Percentiles rank a stretch among this genome's conserved stretches.
These are phyloP conservation scores for Exocentrus adspersus DNA, from an alignment of 2,888 invertebrate genomes.

Conservation along the genomic window DNA sequence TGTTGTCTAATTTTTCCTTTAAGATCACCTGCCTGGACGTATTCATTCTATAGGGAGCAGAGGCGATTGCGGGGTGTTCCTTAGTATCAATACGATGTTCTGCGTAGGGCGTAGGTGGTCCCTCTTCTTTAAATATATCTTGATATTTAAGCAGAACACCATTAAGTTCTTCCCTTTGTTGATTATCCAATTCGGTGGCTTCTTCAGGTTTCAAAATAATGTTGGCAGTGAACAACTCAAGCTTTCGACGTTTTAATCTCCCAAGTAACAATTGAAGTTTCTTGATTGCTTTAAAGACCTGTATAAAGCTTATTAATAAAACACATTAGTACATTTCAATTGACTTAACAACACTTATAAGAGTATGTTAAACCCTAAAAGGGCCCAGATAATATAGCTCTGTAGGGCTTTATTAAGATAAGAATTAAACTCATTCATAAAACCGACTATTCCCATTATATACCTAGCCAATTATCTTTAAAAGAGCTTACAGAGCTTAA, in stretches of 20 bases:
- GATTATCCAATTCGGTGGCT: slow-evolving; percentile 9
- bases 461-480: too few species aligned
- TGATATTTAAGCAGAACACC: not conserved
- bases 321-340: too few species aligned
- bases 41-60: slow-evolving; percentile 26
- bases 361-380: too few species aligned
- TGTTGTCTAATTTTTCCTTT: slow-evolving; percentile 26
- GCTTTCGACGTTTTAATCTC: slow-evolving; percentile 3
- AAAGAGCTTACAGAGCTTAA: too few species aligned
- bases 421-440: too few species aligned
- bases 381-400: too few species aligned
- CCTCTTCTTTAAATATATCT: slow-evolving; percentile 20
- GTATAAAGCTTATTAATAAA: too few species aligned
- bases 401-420: too few species aligned
- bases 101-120: slow-evolving; percentile 25
- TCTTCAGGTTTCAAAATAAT: slow-evolving; percentile 11
- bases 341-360: too few species aligned
- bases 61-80: slow-evolving; percentile 16
- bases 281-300: too few species aligned
- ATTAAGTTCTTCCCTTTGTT: slow-evolving; percentile 8
- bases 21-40: slow-evolving; percentile 6
- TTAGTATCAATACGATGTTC: slow-evolving; percentile 29
- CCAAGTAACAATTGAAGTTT: too few species aligned
- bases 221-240: slow-evolving; percentile 9
- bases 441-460: too few species aligned